These are phyloP conservation scores for Chelmon rostratus DNA, from an alignment of 2,797 vertebrate genomes.

Conservation along the genomic window DNA sequence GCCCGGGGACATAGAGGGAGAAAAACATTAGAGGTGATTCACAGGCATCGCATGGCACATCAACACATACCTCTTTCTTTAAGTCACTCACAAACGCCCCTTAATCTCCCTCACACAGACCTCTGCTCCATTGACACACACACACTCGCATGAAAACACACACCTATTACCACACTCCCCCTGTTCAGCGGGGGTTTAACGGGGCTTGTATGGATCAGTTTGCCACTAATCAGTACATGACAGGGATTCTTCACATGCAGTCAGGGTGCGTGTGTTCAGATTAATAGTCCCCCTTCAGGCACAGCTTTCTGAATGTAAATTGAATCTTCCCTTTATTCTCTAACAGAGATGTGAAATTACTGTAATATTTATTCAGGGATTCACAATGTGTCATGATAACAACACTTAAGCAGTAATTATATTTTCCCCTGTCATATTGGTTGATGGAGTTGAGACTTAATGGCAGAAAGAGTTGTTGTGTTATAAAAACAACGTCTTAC, in stretches of 20 bases:
- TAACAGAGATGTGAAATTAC: background rate
- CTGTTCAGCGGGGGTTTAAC: slow-evolving; percentile 50
- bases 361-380: slow-evolving; percentile 18
- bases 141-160: slow-evolving; percentile 15
- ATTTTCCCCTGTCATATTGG: background rate
- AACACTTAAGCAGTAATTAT: background rate
- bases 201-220: slow-evolving; percentile 66
- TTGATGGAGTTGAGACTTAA: background rate
- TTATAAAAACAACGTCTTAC: slow-evolving; percentile 18
- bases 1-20: slow-evolving; percentile 75
- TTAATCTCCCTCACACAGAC: slow-evolving; percentile 68
- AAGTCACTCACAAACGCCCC: slow-evolving; percentile 72
- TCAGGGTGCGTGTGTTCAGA: slow-evolving; percentile 45
- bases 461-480: slow-evolving; percentile 47
- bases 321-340: slow-evolving; percentile 23
- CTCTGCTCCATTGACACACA: slow-evolving; percentile 35
- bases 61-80: slow-evolving; percentile 79
- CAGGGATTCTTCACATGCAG: slow-evolving; percentile 69
- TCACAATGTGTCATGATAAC: background rate
- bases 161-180: slow-evolving; percentile 20
- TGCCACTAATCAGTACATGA: slow-evolving; percentile 67
- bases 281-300: slow-evolving; percentile 49
- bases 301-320: slow-evolving; percentile 46
- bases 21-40: slow-evolving; percentile 87
- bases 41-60: slow-evolving; percentile 79